A percentile compares a stretch with the other conserved stretches of the same genome.
Evolutionary conservation across 2,113 vertebrate species (phyloP).

Genomic region (pig (Sus scrofa)): T2T-Sscrofa CM000823.6:6929001-6929500

Average conservation of each 20-base stretch:
- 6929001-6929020: not conserved
- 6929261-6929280: not conserved
- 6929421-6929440: not conserved
- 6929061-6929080: not conserved
- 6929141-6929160: fast-evolving
- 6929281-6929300: not conserved
- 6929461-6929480: not conserved
- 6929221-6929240: not conserved
- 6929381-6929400: no score
- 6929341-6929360: not conserved
- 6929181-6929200: no score
- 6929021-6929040: not conserved
- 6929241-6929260: not conserved
- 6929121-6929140: not conserved
- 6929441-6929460: not conserved
- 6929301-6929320: not conserved
- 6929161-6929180: not conserved
- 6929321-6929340: no score
- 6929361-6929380: not conserved
- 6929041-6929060: not conserved
- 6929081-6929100: not conserved
- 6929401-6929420: no score
- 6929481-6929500: not conserved
- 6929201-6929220: fast-evolving
- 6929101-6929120: not conserved